Conservation (phyloP, 2,797 vertebrate genomes). For the Spinus olivaceus region DNA sequence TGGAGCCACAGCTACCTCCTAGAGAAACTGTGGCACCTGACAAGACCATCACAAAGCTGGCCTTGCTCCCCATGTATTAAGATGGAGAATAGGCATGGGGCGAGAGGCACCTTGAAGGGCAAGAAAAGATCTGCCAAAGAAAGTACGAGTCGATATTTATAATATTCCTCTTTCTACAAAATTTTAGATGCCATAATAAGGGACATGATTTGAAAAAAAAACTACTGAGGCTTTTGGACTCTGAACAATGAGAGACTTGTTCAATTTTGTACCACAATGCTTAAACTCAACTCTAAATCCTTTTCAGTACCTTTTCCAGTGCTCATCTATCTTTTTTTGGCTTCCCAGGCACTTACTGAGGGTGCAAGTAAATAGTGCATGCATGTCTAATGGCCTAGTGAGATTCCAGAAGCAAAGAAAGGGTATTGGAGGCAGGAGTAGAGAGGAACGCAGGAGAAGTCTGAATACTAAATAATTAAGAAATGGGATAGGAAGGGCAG, state of each 20-base stretch:
- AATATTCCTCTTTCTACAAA: background rate
- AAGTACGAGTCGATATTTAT: background rate
- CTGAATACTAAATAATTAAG: background rate
- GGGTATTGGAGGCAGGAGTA: background rate
- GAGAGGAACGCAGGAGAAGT: background rate
- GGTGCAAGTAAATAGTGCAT: background rate
- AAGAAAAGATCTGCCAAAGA: background rate
- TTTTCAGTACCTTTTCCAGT: background rate
- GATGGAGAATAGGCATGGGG: rapidly evolving
- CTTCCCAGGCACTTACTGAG: background rate
- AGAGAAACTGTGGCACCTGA: background rate
- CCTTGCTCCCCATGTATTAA: background rate
- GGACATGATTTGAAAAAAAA: background rate
- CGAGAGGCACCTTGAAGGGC: rapidly evolving
- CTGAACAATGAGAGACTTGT: background rate
- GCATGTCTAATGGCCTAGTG: background rate
- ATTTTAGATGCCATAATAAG: background rate
- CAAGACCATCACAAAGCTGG: background rate
- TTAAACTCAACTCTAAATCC: background rate
- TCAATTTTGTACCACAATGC: background rate
- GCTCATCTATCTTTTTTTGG: background rate
- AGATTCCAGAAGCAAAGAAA: background rate
- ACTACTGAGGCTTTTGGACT: background rate
- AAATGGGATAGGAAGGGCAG: background rate
- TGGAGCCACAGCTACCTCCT: background rate